phyloP scores from a whole-genome alignment of 2,113 vertebrate genomes.

The Panthera tigris region DNA sequence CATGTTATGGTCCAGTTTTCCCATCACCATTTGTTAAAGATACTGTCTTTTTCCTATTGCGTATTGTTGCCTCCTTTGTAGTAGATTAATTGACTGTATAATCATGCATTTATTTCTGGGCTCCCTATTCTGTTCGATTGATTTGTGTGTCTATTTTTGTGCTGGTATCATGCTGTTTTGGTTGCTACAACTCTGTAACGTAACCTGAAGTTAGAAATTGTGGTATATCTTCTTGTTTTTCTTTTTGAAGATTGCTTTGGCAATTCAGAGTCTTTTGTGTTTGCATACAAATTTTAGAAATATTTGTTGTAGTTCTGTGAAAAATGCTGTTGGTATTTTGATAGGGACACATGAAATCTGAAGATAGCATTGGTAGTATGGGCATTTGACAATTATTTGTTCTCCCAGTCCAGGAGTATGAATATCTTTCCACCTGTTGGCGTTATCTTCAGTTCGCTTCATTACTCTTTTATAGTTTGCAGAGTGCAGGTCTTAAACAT shows the following conservation, averaged over 20 bases:
- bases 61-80: not conserved
- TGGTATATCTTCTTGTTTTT: not conserved
- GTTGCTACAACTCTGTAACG: not conserved
- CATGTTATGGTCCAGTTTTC: not conserved
- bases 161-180: not conserved
- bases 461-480: not conserved
- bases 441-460: not conserved
- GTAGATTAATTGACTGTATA: not conserved
- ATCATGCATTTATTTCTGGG: not conserved
- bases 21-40: not conserved
- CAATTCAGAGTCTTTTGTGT: not conserved
- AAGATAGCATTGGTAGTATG: not conserved
- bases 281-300: not conserved
- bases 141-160: not conserved
- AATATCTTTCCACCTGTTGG: not conserved
- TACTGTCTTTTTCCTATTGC: not conserved
- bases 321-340: not conserved
- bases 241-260: not conserved
- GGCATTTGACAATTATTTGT: not conserved
- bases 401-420: not conserved
- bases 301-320: not conserved
- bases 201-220: not conserved
- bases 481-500: not conserved
- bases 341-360: not conserved
- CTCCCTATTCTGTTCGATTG: not conserved